phyloP scores from a whole-genome alignment of 2,888 invertebrate species.

The Tenthredo scrophulariae region DNA sequence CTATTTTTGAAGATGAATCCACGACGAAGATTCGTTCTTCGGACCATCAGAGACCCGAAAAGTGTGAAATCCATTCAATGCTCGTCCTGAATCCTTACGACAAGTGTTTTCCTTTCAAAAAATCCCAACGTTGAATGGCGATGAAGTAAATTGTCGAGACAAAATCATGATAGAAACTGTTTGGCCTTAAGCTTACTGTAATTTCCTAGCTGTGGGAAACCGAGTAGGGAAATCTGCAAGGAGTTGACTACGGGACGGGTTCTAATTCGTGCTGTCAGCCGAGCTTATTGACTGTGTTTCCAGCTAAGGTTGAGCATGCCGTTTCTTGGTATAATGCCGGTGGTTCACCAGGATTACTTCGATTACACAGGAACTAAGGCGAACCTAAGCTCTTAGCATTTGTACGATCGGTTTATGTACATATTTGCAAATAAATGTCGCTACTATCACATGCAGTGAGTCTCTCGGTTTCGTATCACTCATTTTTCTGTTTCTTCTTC shows the following conservation, averaged over 20 bases:
- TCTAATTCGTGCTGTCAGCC: conserved; percentile 51
- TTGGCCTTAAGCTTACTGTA: conserved; percentile 19
- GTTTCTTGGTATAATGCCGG: conserved; percentile 50
- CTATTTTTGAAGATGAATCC: no score
- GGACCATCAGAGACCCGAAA: not conserved
- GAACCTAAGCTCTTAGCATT: conserved; percentile 4
- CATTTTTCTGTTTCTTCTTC: not conserved
- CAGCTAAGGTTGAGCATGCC: conserved; percentile 47
- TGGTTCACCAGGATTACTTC: conserved; percentile 52
- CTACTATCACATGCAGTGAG: not conserved
- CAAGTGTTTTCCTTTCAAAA: no score
- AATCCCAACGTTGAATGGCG: not conserved
- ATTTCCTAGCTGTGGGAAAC: conserved; percentile 32
- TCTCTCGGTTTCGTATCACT: not conserved
- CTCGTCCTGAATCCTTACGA: not conserved
- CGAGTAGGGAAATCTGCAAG: not conserved
- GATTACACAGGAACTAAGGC: conserved; percentile 43
- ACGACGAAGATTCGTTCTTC: no score
- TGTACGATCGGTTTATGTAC: conserved; percentile 26
- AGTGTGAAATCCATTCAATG: not conserved
- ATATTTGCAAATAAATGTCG: not conserved
- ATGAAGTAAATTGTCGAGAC: not conserved
- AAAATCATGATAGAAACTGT: not conserved
- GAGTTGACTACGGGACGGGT: conserved; percentile 33
- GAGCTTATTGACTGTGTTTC: conserved; percentile 52